Evolutionary conservation across 2,113 vertebrate species (phyloP), one percentile per base, ranked within the genome.

Genomic region (Bos javanicus): DNA sequence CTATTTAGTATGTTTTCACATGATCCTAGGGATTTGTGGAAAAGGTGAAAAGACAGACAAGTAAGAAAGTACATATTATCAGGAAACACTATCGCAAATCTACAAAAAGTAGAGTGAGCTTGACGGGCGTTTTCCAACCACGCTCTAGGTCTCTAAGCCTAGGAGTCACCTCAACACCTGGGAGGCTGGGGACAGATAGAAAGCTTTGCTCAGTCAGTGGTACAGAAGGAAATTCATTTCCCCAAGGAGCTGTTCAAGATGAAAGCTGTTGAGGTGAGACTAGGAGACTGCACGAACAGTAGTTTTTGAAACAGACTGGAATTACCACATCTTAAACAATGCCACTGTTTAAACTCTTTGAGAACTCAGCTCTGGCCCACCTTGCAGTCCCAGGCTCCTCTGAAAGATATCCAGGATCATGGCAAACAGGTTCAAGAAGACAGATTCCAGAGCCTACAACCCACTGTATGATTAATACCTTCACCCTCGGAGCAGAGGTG

Each of bases 131-230:
- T 94, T 92, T 74, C 48, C 11, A 39, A 92, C 15, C 52, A 28
- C 5, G 26, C 43, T 30, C 19, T 64, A 52, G 59, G 54, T 54
- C 50, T 43, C 36, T 83, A 43, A 56, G 62, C 36, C 25, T 30
- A 39, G 62, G 39, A 56, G 28, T 83, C 88, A 52, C 30, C 67
- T 89, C 59, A 12, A 56, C 43, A 43, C 7, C 16, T 13, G 7
- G 71, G 60, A 81, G 30, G 26, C 10, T 4, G 11, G 7, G 36
- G 25, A 26, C 36, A 84, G 80, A 71, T 4, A 43, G 16, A 46
- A 76, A 62, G n/a, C 48, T 90, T 33, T 90, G 93, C 54, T 97
- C 74, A 86, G 50, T 90, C 56, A 48, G 57, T 74, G 88, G 48
- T 30, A 33, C 1, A 36, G 25, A 90, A 90, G 67, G 59, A 87